A percentile compares a stretch with the other conserved stretches of the same genome.
phyloP scores from a whole-genome alignment of 2,888 invertebrate genomes.

The Ochropacha duplaris region DNA sequence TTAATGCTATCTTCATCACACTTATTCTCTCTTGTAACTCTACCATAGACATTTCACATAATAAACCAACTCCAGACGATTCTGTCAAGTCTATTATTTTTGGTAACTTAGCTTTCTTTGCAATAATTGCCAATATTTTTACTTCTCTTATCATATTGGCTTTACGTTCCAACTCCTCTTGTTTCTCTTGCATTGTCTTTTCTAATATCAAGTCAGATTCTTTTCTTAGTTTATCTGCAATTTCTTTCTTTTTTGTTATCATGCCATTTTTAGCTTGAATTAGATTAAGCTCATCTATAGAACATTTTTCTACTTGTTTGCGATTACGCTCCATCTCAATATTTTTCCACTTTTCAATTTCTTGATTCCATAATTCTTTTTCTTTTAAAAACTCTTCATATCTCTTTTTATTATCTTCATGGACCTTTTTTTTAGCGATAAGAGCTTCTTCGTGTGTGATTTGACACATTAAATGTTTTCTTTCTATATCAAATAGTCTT shows the following conservation, averaged over 20 bases:
- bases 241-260: conserved; percentile 54
- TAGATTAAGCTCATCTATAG: conserved; percentile 55
- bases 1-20: conserved; percentile 73
- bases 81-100: conserved; percentile 84
- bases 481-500: conserved; percentile 79
- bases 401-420: conserved; percentile 75
- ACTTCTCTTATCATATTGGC: conserved; percentile 79
- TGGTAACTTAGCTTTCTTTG: conserved; percentile 74
- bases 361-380: conserved; percentile 68
- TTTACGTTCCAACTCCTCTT: conserved; percentile 74
- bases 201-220: conserved; percentile 54
- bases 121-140: conserved; percentile 71
- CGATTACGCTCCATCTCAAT: conserved; percentile 74
- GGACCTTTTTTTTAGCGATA: conserved; percentile 77
- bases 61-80: conserved; percentile 80
- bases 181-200: conserved; percentile 68
- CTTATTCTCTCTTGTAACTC: conserved; percentile 83
- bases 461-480: conserved; percentile 82
- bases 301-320: conserved; percentile 68
- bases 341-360: conserved; percentile 79
- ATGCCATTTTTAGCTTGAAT: conserved; percentile 55
- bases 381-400: conserved; percentile 77
- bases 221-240: conserved; percentile 55
- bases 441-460: conserved; percentile 84
- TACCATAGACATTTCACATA: conserved; percentile 86